Evolutionary conservation across 2,113 vertebrate genomes (phyloP).

Genomic region (Taurulus bubalis): DNA sequence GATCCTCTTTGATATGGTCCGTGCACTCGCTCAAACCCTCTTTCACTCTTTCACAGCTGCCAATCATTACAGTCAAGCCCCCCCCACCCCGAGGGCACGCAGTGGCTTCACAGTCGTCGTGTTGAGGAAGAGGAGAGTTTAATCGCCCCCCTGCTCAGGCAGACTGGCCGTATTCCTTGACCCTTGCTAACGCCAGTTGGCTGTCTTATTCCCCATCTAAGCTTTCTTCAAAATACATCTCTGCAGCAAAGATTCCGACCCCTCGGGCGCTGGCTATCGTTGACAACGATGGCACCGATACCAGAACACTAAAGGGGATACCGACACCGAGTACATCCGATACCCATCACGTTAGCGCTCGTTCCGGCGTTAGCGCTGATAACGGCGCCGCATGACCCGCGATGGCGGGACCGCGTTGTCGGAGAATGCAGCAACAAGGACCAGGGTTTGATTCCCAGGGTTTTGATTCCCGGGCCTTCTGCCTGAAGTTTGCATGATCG

Average conservation of each 20-base stretch:
- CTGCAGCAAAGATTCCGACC: not conserved
- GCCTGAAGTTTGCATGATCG: no score
- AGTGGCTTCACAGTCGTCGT: constrained; percentile 32
- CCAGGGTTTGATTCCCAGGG: no score
- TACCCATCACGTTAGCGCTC: no score
- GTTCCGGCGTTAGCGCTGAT: no score
- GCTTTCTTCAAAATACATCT: constrained; percentile 32
- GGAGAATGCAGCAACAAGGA: no score
- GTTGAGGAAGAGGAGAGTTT: constrained; percentile 44
- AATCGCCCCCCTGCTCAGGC: constrained; percentile 49
- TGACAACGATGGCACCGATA: not conserved
- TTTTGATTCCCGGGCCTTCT: no score
- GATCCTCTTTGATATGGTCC: constrained; percentile 79
- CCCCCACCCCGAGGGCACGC: not conserved
- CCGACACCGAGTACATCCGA: not conserved
- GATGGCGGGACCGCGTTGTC: no score
- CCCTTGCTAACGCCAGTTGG: constrained; percentile 33
- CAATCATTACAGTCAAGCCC: constrained; percentile 74
- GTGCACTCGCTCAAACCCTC: constrained; percentile 67
- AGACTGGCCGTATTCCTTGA: constrained; percentile 57
- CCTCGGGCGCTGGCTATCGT: not conserved
- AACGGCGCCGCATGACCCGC: no score
- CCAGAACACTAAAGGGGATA: not conserved
- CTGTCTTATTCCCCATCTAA: constrained; percentile 18
- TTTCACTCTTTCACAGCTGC: constrained; percentile 62